Conservation (phyloP, 1,140 invertebrate genomes). For the Ptiloglossa arizonensis region DNA sequence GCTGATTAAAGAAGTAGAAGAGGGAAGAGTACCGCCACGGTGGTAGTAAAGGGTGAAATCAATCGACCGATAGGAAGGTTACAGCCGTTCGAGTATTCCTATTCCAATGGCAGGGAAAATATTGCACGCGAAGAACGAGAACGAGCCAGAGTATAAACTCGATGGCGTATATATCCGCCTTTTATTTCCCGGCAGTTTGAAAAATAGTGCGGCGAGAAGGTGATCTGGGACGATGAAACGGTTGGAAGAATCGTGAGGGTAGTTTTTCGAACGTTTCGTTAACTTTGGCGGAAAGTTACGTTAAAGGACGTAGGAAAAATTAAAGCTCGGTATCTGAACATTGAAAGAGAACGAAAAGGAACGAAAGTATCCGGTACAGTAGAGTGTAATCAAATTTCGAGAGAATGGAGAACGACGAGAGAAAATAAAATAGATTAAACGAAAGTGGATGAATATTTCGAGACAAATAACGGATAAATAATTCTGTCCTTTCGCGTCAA, state of each 20-base stretch:
- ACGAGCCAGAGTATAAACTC: neutral
- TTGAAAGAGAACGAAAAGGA: no score
- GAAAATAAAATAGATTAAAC: no score
- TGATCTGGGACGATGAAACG: neutral
- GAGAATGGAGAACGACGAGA: no score
- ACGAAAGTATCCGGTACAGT: no score
- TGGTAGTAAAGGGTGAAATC: neutral
- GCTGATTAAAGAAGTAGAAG: neutral
- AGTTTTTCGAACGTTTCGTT: neutral
- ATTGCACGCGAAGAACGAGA: neutral
- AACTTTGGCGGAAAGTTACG: neutral
- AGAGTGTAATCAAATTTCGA: no score
- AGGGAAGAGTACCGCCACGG: neutral
- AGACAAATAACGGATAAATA: no score
- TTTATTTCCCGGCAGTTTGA: neutral
- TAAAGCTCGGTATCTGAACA: neutral
- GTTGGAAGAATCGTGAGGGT: neutral
- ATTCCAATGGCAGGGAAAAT: neutral
- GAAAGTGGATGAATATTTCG: no score
- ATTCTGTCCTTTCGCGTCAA: no score
- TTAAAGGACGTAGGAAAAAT: neutral
- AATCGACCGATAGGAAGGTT: neutral
- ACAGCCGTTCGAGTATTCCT: neutral
- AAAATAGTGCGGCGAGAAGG: neutral
- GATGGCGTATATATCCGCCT: neutral